Base-by-base conservation (phyloP, 2,888 invertebrate genomes). In the Steinernema hermaphroditum region DNA sequence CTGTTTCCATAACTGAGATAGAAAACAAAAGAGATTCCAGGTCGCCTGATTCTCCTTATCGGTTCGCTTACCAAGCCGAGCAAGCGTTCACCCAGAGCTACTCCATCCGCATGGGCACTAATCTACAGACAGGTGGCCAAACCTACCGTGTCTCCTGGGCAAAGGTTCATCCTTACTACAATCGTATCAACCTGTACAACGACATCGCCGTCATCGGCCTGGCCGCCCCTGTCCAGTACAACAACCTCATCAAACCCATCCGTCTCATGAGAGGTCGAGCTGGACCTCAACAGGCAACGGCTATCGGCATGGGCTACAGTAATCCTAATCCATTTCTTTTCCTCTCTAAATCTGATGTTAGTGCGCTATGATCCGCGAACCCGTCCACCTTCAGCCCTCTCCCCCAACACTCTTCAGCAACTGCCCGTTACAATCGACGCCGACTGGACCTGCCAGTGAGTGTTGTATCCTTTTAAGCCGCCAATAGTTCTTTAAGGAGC, bases 191-290 rank as follows among this genome's bases (percentile, higher is more conserved):
- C 49, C 68, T 68, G 43, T 32, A 50, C 41, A 72, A 72, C 43
- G 72, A 72, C 69, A 72, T 72, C 44, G 72, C 72, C 34, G 24
- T 72, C 43, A 14, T 72, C 50, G 68, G 37, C 27, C 44, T 69
- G 32, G n/a, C 71, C 43, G 57, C 54, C 6, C 54, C 54, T 6
- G 27, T 54, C 27, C 54, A 27, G 14, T 54, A 24, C 54, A 54
- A 9, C 54, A 54, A 54, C 27, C 22, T 54, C 24, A 22, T 54
- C 54, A 2, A 22, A 8, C 27, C 54, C 2, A 16, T 54, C 6
- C 24, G 22, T 16, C 54, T 54, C 27, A 8, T 9, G 54, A 14
- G 54, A 4, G 54, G n/a, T 8, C 54, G 27, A 2, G 54, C 54
- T 2, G 54, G 54, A 24, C 54, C 54, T 4, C 54, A 54, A 16